phyloP scores from a whole-genome alignment of 1,140 invertebrate genomes.

The Heliconius hewitsoni region DNA sequence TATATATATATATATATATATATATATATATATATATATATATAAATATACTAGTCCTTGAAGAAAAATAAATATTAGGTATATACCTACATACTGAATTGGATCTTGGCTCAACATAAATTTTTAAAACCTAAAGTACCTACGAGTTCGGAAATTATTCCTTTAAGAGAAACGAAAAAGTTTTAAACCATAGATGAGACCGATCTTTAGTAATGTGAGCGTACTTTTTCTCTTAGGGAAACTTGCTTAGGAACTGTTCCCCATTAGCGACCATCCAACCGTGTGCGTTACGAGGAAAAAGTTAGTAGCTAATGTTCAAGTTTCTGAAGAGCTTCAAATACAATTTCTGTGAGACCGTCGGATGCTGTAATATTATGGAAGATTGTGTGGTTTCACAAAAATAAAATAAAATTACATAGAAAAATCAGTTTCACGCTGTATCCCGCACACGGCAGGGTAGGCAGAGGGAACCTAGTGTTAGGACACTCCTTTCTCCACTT shows the following conservation, averaged over 20 bases:
- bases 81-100: neutral
- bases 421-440: too few relatives aligned
- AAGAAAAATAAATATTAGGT: too few relatives aligned
- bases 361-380: conserved; percentile 45
- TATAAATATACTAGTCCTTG: too few relatives aligned
- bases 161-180: conserved; percentile 29
- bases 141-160: conserved; percentile 14
- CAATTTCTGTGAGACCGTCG: conserved; percentile 54
- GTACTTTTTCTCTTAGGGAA: conserved; percentile 51
- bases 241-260: conserved; percentile 60
- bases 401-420: neutral
- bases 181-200: conserved; percentile 51
- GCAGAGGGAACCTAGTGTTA: too few relatives aligned
- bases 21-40: too few relatives aligned
- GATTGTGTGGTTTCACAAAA: conserved; percentile 26
- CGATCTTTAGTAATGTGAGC: conserved; percentile 50
- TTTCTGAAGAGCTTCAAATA: conserved; percentile 69
- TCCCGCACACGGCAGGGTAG: too few relatives aligned
- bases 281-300: conserved; percentile 70
- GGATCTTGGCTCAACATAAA: neutral
- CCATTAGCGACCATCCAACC: conserved; percentile 69
- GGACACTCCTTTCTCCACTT: too few relatives aligned
- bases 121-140: neutral
- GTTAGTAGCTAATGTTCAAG: conserved; percentile 69
- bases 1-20: too few relatives aligned